phyloP scores from a whole-genome alignment of 1,140 invertebrate species.

The Pseudomyrmex concolor region DNA sequence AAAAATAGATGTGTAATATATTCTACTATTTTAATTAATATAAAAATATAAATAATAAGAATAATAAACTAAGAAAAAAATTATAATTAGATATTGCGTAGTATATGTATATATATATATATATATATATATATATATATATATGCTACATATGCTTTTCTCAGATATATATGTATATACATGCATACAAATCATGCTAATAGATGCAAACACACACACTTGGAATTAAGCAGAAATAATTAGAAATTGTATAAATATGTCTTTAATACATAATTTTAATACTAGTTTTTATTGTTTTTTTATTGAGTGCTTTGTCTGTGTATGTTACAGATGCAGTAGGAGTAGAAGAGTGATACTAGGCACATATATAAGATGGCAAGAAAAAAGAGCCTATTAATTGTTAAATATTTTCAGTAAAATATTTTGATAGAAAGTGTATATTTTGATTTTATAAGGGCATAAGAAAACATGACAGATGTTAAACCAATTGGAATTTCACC shows the following conservation, averaged over 20 bases:
- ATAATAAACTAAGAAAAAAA: no score
- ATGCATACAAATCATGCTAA: no score
- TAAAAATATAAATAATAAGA: constrained; percentile 3
- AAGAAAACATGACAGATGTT: constrained; percentile 79
- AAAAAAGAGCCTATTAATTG: constrained; percentile 55
- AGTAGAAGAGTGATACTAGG: constrained; percentile 51
- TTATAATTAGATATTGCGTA: no score
- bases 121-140: no score
- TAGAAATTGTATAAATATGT: no score
- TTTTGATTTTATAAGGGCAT: constrained; percentile 44
- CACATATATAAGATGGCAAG: constrained; percentile 62
- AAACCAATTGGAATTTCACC: constrained; percentile 81
- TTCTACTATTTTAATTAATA: neutral
- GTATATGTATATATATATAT: no score
- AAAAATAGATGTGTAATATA: no score
- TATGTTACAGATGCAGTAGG: constrained; percentile 43
- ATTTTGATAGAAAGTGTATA: constrained; percentile 56
- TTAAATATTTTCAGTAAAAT: constrained; percentile 34
- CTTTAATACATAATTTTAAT: no score
- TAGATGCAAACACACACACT: no score
- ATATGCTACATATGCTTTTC: no score
- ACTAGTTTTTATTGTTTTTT: neutral
- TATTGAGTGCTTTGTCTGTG: neutral
- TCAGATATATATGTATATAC: no score
- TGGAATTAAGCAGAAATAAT: neutral